A percentile compares a stretch with the other conserved stretches of the same genome.
Conservation (phyloP, 2,888 invertebrate genomes). For the Torymus aiolomorphi region DNA sequence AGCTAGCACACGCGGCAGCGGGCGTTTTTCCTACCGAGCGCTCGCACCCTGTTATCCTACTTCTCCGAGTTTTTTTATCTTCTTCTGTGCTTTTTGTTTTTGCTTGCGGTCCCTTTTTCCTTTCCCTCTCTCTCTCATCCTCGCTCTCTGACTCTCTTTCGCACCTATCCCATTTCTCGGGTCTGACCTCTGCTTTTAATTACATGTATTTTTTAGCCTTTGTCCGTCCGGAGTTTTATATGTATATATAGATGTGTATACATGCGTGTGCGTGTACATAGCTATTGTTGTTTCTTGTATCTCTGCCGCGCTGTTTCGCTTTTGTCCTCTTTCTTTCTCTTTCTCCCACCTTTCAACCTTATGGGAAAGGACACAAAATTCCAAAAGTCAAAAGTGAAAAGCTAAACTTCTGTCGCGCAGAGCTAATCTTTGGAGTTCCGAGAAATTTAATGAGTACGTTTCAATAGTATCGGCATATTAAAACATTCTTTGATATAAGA, state of each 20-base stretch:
- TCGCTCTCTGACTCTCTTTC: background rate
- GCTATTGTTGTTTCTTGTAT: too few relatives aligned
- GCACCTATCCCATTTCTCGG: too few relatives aligned
- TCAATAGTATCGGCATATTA: too few relatives aligned
- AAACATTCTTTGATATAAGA: too few relatives aligned
- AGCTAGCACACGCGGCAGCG: constrained; percentile 17
- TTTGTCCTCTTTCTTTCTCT: background rate
- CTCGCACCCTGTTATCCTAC: constrained; percentile 28
- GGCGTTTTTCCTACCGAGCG: constrained; percentile 31
- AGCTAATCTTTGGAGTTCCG: too few relatives aligned
- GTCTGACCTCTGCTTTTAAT: constrained; percentile 34
- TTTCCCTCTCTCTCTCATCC: constrained; percentile 1
- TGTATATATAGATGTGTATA: too few relatives aligned
- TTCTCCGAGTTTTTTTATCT: constrained; percentile 7
- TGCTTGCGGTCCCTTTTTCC: background rate
- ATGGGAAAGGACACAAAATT: too few relatives aligned
- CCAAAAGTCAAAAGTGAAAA: too few relatives aligned
- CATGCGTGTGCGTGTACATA: too few relatives aligned
- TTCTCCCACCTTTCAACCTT: background rate
- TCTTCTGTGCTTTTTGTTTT: constrained; percentile 17
- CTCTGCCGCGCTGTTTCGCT: constrained; percentile 4
- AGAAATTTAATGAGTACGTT: too few relatives aligned
- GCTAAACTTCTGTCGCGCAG: too few relatives aligned
- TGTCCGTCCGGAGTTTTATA: background rate
- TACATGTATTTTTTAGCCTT: constrained; percentile 38